Evolutionary conservation across 2,888 invertebrate genomes (phyloP).

Genomic region (Neoascia interrupta): DNA sequence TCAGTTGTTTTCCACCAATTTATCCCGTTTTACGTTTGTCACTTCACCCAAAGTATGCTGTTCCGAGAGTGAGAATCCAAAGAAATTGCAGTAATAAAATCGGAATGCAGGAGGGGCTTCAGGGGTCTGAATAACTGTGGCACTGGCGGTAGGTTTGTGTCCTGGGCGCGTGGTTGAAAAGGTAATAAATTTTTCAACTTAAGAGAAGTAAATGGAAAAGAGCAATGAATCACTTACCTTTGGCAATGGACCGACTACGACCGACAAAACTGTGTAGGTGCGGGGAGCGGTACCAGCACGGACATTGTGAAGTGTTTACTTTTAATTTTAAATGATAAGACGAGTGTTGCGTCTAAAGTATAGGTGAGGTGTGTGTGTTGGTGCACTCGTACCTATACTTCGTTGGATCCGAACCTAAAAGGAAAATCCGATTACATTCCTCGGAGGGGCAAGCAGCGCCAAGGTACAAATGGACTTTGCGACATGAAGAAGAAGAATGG

Average conservation of each 20-base stretch:
- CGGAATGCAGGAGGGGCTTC: conserved; percentile 29
- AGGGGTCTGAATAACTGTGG: conserved; percentile 27
- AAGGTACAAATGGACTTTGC: conserved; percentile 20
- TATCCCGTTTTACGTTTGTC: conserved; percentile 54
- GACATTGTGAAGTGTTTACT: conserved; percentile 56
- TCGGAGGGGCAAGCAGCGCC: not conserved
- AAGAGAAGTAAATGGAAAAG: conserved; percentile 65
- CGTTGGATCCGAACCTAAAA: conserved; percentile 11
- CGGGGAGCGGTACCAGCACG: too few species aligned
- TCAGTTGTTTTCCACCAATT: conserved; percentile 56
- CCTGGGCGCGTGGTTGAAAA: conserved; percentile 33
- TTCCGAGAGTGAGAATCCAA: conserved; percentile 17
- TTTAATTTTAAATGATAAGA: conserved; percentile 68
- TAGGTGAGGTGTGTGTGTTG: not conserved
- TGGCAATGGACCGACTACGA: conserved; percentile 32
- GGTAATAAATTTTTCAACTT: conserved; percentile 68
- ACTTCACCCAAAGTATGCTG: conserved; percentile 30
- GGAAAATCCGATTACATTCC: conserved; percentile 53
- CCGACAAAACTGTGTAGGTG: too few species aligned
- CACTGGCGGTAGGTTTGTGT: not conserved
- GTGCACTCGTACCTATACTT: not conserved
- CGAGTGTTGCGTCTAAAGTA: not conserved
- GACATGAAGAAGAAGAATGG: conserved; percentile 53
- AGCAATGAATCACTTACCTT: conserved; percentile 69
- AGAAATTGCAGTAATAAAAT: conserved; percentile 64